Evolutionary conservation across 2,113 vertebrate species (phyloP), one percentile per base, ranked within the genome.

Genomic region (Thermophis baileyi): DNA sequence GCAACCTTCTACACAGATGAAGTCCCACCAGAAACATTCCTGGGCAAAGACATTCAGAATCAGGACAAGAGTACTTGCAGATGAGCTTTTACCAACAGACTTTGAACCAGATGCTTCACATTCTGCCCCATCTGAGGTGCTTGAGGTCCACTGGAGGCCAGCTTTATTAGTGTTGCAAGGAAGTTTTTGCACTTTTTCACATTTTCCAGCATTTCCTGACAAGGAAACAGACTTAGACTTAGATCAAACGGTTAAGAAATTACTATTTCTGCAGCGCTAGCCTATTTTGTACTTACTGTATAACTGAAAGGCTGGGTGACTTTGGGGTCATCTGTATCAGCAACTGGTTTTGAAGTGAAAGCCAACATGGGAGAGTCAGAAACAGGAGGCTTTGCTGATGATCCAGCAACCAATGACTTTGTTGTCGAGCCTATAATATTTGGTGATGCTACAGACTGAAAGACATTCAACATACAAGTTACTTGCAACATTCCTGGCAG

Each of bases 131-230:
- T 99, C 96, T 98, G 97, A 63, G 97, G 95, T 6, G 98, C 98
- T 91, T 98, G 98, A 93, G 98, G 97, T 94, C 98, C 98, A 95
- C 98, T 98, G 51, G 98, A 99, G 0, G 99, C 98, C 94, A 99
- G 96, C 95, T 99, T 99, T 96, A 99, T 98, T 95, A 99, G 97
- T 0, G 98, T 99, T 93, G 99, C 98, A 94, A 99, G 98, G 95
- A 99, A 99, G 97, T 99, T 99, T 97, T 99, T 99, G 96, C 99
- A 99, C 97, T 99, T 99, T 96, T 99, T 99, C 94, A 99, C 99
- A 96, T 99, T 99, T 96, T 99, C 99, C 94, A 99, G 92, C 57
- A 98, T 98, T 86, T 98, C 97, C 99, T 99, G 93, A 85, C 0
- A 87, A 3, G 47, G 97, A 97, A 94, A 46, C 95, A 89, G 91